A percentile compares a stretch with the other conserved stretches of the same genome.
These are phyloP conservation scores for Telmatherina bonti DNA, from an alignment of 2,797 vertebrate species.

Conservation along the genomic window DNA sequence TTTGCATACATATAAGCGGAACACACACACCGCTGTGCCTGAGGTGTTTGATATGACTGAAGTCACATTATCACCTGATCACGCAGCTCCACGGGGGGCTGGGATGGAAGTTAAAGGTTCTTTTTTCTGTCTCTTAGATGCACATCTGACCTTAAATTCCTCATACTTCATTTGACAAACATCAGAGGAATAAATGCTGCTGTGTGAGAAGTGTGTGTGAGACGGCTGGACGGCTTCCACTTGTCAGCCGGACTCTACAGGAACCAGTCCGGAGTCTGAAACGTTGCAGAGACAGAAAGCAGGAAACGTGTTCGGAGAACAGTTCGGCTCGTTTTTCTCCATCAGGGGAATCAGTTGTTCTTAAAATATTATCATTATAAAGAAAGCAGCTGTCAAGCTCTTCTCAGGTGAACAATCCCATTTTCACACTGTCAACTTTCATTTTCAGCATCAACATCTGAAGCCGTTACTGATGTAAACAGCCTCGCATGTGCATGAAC, in stretches of 20 bases:
- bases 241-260: too few species aligned
- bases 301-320: too few species aligned
- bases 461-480: slow-evolving; percentile 38
- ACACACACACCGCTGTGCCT: slow-evolving; percentile 1
- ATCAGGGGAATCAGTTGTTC: too few species aligned
- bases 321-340: too few species aligned
- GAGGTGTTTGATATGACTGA: slow-evolving; percentile 2
- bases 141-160: slow-evolving; percentile 4
- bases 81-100: background rate
- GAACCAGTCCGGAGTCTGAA: too few species aligned
- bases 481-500: slow-evolving; percentile 28
- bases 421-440: slow-evolving; percentile 11
- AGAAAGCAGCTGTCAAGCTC: too few species aligned
- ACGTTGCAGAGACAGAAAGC: too few species aligned
- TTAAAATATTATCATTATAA: too few species aligned
- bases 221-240: too few species aligned
- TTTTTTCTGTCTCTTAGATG: background rate
- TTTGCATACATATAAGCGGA: slow-evolving; percentile 18
- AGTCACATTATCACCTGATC: slow-evolving; percentile 20
- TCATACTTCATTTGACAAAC: background rate
- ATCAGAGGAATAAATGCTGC: background rate
- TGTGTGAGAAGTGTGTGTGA: too few species aligned
- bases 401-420: background rate
- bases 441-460: slow-evolving; percentile 10
- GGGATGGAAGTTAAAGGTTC: background rate